phyloP scores from a whole-genome alignment of 2,888 invertebrate species.

The Drosophila rubida region DNA sequence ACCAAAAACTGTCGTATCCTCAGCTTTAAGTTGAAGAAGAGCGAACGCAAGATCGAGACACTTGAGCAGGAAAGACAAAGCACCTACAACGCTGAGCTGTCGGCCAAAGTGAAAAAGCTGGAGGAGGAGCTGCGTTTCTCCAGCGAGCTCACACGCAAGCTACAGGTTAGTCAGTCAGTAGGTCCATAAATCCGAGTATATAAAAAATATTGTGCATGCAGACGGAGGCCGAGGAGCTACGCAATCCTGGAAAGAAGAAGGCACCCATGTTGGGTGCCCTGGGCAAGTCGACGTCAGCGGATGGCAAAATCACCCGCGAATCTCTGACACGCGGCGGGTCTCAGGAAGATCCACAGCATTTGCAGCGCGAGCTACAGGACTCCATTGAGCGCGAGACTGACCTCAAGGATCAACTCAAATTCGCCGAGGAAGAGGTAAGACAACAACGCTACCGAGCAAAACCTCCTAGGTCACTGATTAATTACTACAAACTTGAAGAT shows the following conservation, averaged over 20 bases:
- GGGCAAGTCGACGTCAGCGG: constrained; percentile 87
- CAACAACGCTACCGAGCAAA: background rate
- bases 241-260: constrained; percentile 86
- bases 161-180: constrained; percentile 86
- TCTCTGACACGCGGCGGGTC: constrained; percentile 91
- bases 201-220: constrained; percentile 31
- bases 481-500: constrained; percentile 51
- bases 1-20: constrained; percentile 99
- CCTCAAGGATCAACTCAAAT: constrained; percentile 95
- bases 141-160: constrained; percentile 89
- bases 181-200: background rate
- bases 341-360: constrained; percentile 92
- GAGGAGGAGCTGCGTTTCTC: constrained; percentile 94
- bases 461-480: constrained; percentile 9
- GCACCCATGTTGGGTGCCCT: constrained; percentile 87
- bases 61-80: constrained; percentile 93
- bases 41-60: constrained; percentile 94
- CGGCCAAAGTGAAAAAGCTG: constrained; percentile 90
- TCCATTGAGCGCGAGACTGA: constrained; percentile 97
- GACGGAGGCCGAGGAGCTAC: constrained; percentile 83
- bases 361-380: constrained; percentile 95
- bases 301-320: constrained; percentile 90
- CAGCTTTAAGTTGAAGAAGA: constrained; percentile 98
- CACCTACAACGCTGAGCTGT: constrained; percentile 87
- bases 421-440: constrained; percentile 95